Conservation (phyloP, 2,888 invertebrate genomes). For the Lasioglossum morio region DNA sequence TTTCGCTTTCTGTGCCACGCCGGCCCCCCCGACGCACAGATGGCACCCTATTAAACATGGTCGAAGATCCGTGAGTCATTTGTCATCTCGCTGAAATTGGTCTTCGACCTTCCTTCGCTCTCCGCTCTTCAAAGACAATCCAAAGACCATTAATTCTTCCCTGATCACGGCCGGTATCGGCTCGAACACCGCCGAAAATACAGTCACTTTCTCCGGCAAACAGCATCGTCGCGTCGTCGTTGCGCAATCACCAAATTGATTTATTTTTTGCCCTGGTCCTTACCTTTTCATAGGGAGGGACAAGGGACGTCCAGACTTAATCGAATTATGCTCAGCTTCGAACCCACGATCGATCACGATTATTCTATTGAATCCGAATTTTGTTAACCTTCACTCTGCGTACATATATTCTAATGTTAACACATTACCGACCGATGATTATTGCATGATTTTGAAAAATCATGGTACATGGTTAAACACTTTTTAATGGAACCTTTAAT, state of each 20-base stretch:
- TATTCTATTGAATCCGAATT: neutral
- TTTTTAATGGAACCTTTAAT: too few relatives aligned
- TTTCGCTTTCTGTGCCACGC: conserved; percentile 62
- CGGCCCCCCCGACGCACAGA: conserved; percentile 66
- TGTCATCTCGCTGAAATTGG: conserved; percentile 74
- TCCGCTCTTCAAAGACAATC: conserved; percentile 67
- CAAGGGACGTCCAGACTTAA: neutral
- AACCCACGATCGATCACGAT: neutral
- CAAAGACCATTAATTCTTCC: conserved; percentile 68
- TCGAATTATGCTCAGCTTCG: neutral
- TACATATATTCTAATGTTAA: too few relatives aligned
- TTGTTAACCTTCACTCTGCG: too few relatives aligned
- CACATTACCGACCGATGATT: too few relatives aligned
- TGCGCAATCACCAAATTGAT: conserved; percentile 62
- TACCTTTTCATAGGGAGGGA: neutral
- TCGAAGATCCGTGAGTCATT: conserved; percentile 70
- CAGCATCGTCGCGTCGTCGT: conserved; percentile 36
- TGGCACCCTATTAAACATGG: conserved; percentile 73
- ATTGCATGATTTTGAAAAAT: too few relatives aligned
- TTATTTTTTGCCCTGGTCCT: conserved; percentile 31
- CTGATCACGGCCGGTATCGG: conserved; percentile 62
- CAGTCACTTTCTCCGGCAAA: conserved; percentile 54
- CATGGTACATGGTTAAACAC: too few relatives aligned
- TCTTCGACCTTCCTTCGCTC: conserved; percentile 61
- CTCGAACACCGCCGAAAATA: conserved; percentile 29